These are phyloP conservation scores for Anthopleura xanthogrammica DNA, from an alignment of 92 coral and sea anemone species.

Conservation along the genomic window DNA sequence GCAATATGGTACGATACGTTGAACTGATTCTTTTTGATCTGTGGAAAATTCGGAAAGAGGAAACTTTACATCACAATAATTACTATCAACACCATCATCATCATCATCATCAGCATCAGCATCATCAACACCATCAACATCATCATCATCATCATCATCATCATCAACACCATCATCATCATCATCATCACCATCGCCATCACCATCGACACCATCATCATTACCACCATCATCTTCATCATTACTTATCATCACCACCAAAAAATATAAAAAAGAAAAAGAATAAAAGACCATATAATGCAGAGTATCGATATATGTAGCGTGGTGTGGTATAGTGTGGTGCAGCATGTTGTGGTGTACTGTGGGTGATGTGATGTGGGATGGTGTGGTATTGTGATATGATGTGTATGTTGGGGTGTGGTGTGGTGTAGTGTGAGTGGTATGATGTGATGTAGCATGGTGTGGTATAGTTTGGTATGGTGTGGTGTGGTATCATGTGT, in stretches of 20 bases:
- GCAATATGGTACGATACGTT: slow-evolving; percentile 89
- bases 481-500: background rate
- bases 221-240: too few species aligned
- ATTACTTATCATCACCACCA: too few species aligned
- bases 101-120: background rate
- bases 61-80: background rate
- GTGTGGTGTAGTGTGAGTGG: background rate
- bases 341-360: too few species aligned
- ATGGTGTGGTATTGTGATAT: too few species aligned
- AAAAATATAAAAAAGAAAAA: too few species aligned
- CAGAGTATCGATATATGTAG: background rate
- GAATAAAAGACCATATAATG: too few species aligned
- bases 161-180: background rate
- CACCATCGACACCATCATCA: background rate
- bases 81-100: background rate
- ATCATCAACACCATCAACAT: background rate
- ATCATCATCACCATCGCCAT: background rate
- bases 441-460: too few species aligned
- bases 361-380: too few species aligned
- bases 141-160: background rate
- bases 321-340: background rate
- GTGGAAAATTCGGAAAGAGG: background rate
- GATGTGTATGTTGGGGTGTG: background rate
- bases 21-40: slow-evolving; percentile 78
- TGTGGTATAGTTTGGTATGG: background rate